These are phyloP conservation scores for Loripinus fragilis DNA, from an alignment of 2,888 invertebrate species.

Conservation along the genomic window DNA sequence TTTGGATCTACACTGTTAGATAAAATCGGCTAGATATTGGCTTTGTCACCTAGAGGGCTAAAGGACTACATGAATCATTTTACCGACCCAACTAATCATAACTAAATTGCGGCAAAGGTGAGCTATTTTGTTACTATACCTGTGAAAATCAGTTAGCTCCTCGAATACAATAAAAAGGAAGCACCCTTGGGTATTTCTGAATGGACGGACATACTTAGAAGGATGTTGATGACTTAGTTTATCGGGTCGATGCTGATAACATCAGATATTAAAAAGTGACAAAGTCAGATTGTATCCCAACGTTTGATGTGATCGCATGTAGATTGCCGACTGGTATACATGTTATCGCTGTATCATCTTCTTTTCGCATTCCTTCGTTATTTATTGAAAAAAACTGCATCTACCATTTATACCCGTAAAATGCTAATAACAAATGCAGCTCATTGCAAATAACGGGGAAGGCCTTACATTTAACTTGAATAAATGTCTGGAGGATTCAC, in stretches of 20 bases:
- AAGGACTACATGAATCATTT: slow-evolving; percentile 11
- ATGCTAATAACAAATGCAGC: no score
- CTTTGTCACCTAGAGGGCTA: no score
- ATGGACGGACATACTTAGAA: background rate
- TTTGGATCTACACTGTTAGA: no score
- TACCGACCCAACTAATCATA: slow-evolving; percentile 16
- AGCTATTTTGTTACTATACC: slow-evolving; percentile 23
- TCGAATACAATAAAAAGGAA: slow-evolving; percentile 4
- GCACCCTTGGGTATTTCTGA: slow-evolving; percentile 11
- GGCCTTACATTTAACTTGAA: no score
- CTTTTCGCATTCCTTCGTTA: background rate
- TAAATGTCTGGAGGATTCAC: no score
- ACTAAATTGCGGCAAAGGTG: slow-evolving; percentile 16
- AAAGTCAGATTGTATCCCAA: background rate
- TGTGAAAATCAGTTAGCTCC: slow-evolving; percentile 6
- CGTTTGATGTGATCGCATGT: background rate
- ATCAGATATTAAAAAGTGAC: slow-evolving; percentile 13
- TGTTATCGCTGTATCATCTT: background rate
- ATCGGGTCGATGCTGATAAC: background rate
- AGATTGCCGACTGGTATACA: background rate
- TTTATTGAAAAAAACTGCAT: background rate
- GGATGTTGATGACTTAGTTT: background rate
- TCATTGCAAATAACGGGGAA: no score
- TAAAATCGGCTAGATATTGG: no score
- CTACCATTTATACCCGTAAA: no score